Evolutionary conservation across 1,140 invertebrate genomes (phyloP).

Genomic region (Drosophila subobscura): DNA sequence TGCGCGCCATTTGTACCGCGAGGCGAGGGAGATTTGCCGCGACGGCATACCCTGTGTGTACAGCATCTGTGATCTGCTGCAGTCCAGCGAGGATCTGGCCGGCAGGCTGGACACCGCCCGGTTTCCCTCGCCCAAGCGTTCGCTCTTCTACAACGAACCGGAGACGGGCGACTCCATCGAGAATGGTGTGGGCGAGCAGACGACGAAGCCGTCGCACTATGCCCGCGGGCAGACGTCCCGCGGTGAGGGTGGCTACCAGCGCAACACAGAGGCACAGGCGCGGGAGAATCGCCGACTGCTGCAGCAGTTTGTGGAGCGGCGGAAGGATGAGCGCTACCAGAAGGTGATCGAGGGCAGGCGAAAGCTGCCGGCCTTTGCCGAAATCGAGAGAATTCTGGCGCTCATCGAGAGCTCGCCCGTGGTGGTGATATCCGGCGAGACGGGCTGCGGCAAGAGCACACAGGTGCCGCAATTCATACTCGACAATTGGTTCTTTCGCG

Average conservation of each 20-base stretch:
- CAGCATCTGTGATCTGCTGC: slow-evolving; percentile 88
- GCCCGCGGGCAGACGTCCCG: slow-evolving; percentile 84
- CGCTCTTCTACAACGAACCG: slow-evolving; percentile 68
- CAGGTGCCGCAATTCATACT: slow-evolving; percentile 96
- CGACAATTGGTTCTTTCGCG: slow-evolving; percentile 87
- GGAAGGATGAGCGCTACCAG: slow-evolving; percentile 86
- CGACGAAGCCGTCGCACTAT: slow-evolving; percentile 85
- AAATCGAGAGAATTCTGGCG: slow-evolving; percentile 87
- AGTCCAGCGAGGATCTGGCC: slow-evolving; percentile 88
- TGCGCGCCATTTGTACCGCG: slow-evolving; percentile 86
- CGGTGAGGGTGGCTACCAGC: slow-evolving; percentile 84
- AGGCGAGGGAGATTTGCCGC: slow-evolving; percentile 86
- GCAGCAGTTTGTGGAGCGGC: slow-evolving; percentile 86
- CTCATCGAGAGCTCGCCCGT: slow-evolving; percentile 88
- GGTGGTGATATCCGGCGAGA: slow-evolving; percentile 92
- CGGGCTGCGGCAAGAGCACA: slow-evolving; percentile 95
- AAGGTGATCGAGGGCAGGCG: slow-evolving; percentile 86
- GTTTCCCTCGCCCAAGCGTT: slow-evolving; percentile 84
- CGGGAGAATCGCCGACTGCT: slow-evolving; percentile 87
- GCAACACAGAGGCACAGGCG: slow-evolving; percentile 85
- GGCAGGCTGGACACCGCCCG: slow-evolving; percentile 85
- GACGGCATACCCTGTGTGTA: slow-evolving; percentile 88
- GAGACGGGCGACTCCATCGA: slow-evolving; percentile 5
- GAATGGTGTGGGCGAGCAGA: background rate
- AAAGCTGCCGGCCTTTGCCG: slow-evolving; percentile 88